Base-by-base conservation (phyloP, 2,113 vertebrate genomes). In the Bufo gargarizans region DNA sequence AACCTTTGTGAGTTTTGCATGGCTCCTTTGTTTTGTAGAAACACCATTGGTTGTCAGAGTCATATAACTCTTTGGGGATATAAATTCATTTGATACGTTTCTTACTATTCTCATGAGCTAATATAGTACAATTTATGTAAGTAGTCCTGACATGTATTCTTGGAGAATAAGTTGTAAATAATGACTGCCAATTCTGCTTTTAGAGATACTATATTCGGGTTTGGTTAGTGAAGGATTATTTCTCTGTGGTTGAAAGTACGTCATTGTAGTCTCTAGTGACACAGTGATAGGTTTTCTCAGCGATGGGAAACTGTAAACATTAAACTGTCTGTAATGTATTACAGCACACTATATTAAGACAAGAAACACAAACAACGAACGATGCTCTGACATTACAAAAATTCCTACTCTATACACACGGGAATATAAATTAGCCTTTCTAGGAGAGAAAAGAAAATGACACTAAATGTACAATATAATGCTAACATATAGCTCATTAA, bases 231-330 rank as follows among this genome's bases (percentile, higher is more conserved):
- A 78, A 84, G 87, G 82, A 78, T 89, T 89, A 84, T 84, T 84
- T 61, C 72, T 89, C 72, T 84, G 81, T 84, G 81, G 87, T 69
- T 89, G 8, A 69, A 84, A 55, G 81, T 84, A 84, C 87, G 87
- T 89, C 87, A 89, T 84, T 89, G 81, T 89, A 89, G 81, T 89
- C 87, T 89, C 87, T 89, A 84, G 87, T 84, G 87, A 84, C 81
- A 88, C 72, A 22, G 87, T n/a, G 82, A 84, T 84, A 84, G 82
- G 87, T 45, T 84, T 88, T 89, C 87, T 84, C 87, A 84, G 81
- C 72, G 87, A 83, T 89, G 87, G 81, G 87, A 89, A 89, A 78
- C 33, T 84, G 59, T 89, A 84, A 89, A 89, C 87, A 88, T 88
- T 84, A 45, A 43, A 65, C 55, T 77, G 81, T 78, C 86, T 85